phyloP scores from a whole-genome alignment of 2,888 invertebrate species.

The Melikaiella ostensackeni region DNA sequence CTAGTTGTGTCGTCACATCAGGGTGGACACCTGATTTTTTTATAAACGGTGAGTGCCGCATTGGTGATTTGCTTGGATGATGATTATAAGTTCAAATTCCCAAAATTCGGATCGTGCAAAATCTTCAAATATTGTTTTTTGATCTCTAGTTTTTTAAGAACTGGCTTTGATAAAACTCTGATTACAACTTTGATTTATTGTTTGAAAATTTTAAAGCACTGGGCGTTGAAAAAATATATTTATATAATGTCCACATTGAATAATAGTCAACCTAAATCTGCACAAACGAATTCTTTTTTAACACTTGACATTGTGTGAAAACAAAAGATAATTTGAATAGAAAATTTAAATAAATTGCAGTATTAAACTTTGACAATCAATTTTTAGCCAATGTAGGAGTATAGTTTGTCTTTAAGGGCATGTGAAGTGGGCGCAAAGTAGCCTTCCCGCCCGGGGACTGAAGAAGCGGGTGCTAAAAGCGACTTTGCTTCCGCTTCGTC shows the following conservation, averaged over 20 bases:
- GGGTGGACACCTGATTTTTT: slow-evolving; percentile 18
- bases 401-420: too few species aligned
- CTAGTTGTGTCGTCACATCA: slow-evolving; percentile 30
- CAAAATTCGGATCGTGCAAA: background rate
- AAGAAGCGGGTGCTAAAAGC: too few species aligned
- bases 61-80: slow-evolving; percentile 14
- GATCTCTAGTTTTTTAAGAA: background rate
- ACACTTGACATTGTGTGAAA: background rate
- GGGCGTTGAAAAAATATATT: background rate
- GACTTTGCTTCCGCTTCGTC: too few species aligned
- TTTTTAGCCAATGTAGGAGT: too few species aligned
- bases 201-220: background rate
- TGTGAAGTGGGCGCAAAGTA: too few species aligned
- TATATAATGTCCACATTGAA: background rate
- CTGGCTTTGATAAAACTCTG: background rate
- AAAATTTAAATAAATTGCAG: too few species aligned
- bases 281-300: background rate
- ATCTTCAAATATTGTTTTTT: background rate
- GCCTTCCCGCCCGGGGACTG: too few species aligned
- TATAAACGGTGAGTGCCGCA: background rate
- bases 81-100: background rate
- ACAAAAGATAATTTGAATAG: too few species aligned
- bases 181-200: background rate
- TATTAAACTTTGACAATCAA: background rate
- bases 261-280: background rate